These are phyloP conservation scores for Ciconia nigra DNA, from an alignment of 2,797 vertebrate genomes.

Conservation along the genomic window DNA sequence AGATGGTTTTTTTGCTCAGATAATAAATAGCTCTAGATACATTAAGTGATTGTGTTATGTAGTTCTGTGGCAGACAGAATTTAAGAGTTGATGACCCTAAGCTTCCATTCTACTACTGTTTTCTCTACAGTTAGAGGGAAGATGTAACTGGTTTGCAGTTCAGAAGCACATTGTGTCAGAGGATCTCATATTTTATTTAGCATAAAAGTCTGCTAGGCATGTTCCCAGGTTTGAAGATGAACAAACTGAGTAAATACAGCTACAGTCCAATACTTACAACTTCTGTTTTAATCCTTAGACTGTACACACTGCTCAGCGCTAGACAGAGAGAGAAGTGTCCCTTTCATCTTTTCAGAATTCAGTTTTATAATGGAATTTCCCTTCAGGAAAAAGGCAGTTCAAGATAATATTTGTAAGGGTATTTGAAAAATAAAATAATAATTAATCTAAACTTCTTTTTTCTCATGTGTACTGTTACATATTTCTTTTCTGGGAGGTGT, in stretches of 20 bases:
- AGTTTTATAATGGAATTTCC: neutral
- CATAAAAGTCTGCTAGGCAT: neutral
- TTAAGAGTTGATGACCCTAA: neutral
- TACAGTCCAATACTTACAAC: neutral
- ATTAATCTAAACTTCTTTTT: neutral
- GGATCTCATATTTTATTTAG: neutral
- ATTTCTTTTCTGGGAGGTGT: neutral
- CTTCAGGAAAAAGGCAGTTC: neutral
- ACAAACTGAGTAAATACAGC: neutral
- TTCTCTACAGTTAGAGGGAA: neutral
- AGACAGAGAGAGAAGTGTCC: too few relatives aligned
- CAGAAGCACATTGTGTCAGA: neutral
- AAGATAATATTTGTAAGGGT: neutral
- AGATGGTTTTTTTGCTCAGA: slow-evolving; percentile 16
- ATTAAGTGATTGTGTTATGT: neutral
- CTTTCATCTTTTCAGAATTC: neutral
- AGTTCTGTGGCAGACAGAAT: neutral
- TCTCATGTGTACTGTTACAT: rapidly evolving
- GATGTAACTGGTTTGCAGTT: neutral
- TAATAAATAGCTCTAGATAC: slow-evolving; percentile 7
- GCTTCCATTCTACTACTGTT: neutral
- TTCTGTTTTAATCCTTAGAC: neutral
- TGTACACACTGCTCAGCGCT: neutral
- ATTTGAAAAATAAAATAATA: neutral
- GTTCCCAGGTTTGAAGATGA: neutral